These are phyloP conservation scores for Lydus trimaculatus DNA, from an alignment of 2,888 invertebrate genomes.

Conservation along the genomic window DNA sequence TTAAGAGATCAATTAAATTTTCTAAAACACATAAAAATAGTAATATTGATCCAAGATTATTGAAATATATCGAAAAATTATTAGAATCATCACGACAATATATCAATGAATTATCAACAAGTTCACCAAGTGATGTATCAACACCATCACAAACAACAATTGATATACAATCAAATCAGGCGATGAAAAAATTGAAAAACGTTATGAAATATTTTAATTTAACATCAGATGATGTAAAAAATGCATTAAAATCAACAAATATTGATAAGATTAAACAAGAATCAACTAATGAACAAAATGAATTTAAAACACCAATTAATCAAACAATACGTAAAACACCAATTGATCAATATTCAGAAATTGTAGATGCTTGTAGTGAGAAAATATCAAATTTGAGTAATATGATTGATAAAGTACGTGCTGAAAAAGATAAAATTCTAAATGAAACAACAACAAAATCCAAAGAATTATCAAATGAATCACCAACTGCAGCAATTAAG, in stretches of 20 bases:
- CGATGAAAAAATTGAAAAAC: slow-evolving; percentile 35
- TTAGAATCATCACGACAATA: slow-evolving; percentile 63
- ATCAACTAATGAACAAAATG: not conserved
- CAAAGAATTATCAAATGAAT: slow-evolving; percentile 54
- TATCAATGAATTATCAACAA: slow-evolving; percentile 61
- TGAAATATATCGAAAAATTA: slow-evolving; percentile 62
- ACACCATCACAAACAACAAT: slow-evolving; percentile 63
- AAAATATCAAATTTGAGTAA: slow-evolving; percentile 66
- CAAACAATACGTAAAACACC: too few relatives aligned
- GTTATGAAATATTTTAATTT: slow-evolving; percentile 45
- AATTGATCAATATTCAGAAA: slow-evolving; percentile 58
- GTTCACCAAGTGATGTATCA: slow-evolving; percentile 60
- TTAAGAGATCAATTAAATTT: not conserved
- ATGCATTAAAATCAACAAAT: too few relatives aligned
- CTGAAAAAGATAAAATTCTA: slow-evolving; percentile 64
- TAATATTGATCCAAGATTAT: slow-evolving; percentile 53
- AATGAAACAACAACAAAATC: slow-evolving; percentile 31
- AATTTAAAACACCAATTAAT: too few relatives aligned
- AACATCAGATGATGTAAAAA: slow-evolving; percentile 39
- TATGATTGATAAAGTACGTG: slow-evolving; percentile 67
- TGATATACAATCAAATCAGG: slow-evolving; percentile 57
- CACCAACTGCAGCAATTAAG: slow-evolving; percentile 11
- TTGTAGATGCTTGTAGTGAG: slow-evolving; percentile 65
- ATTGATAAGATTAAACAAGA: too few relatives aligned
- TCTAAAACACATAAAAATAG: not conserved